Evolutionary conservation across 2,888 invertebrate species (phyloP), one percentile per base, ranked within the genome.

Genomic region (Dione vanillae): DNA sequence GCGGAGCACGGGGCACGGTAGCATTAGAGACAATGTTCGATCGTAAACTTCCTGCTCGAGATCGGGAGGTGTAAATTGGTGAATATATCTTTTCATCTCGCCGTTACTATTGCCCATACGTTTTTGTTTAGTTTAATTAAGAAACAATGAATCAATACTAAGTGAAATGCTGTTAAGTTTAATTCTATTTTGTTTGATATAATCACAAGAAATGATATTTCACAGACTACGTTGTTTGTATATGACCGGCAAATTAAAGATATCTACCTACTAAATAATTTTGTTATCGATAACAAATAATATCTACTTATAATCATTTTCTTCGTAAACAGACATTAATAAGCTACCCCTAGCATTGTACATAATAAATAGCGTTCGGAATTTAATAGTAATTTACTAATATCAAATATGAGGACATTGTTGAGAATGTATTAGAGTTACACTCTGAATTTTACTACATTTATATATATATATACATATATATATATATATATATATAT

Each of bases 31-130:
- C 89, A 91, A 90, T 90, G 86, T 86, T 87, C 87, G 86, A 87
- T 87, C 83, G 90, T 91, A 91, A 92, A 92, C 91, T 91, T 90
- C 92, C 91, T 88, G 88, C 81, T 82, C 79, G 82, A 83, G 85
- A 89, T 88, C 87, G 83, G 86, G 86, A 90, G 89, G 90, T 89
- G 89, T 91, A 89, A 90, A 91, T 91, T 90, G 87, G 87, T 82
- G 84, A 85, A 90, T 89, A 85, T 88, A 87, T 90, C 89, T 90
- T 90, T 91, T 90, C 89, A 90, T 90, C 88, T 90, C 85, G 87
- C 85, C 85, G 65, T 67, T 65, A 54, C 58, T 49, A 65, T 58
- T 67, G 54, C 67, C 47, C 51, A 47, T 47, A 43, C 8, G 8
- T 41, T 27, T 52, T 52, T 9, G 35, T 51, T 54, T 47, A 16